phyloP scores from a whole-genome alignment of 2,888 invertebrate species.

The Dusona sp. region DNA sequence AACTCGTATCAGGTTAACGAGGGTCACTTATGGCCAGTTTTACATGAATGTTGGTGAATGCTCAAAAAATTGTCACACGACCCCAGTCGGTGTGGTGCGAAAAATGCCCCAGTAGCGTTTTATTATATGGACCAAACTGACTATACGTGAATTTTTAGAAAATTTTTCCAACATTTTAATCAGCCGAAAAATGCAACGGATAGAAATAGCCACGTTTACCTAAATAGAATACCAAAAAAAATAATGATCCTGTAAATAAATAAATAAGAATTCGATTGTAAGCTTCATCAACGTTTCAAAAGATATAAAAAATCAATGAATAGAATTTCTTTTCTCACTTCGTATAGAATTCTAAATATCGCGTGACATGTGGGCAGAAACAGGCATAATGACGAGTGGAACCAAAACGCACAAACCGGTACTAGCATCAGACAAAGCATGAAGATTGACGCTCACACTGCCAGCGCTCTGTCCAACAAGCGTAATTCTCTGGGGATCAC shows the following conservation, averaged over 20 bases:
- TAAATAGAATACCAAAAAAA: too few relatives aligned
- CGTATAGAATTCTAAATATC: neutral
- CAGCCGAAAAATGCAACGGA: too few relatives aligned
- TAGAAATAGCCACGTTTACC: too few relatives aligned
- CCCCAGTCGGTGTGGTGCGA: too few relatives aligned
- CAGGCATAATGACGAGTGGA: neutral
- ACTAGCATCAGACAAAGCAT: constrained; percentile 66
- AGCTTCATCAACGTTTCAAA: neutral
- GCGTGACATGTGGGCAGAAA: neutral
- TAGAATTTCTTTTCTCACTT: neutral
- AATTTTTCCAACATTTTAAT: too few relatives aligned
- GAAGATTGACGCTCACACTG: constrained; percentile 69
- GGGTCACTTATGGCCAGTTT: neutral
- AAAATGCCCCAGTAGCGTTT: too few relatives aligned
- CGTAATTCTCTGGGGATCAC: constrained; percentile 71
- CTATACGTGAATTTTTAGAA: too few relatives aligned
- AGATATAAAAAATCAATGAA: neutral
- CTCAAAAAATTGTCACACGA: neutral
- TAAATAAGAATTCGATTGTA: neutral
- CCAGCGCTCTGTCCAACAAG: constrained; percentile 72
- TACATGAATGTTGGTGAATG: neutral
- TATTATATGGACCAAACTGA: too few relatives aligned
- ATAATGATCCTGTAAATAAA: neutral
- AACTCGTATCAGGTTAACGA: neutral
- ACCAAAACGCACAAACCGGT: constrained; percentile 50